These are phyloP conservation scores for Glaucomys volans DNA, from an alignment of 2,113 vertebrate species.

Conservation along the genomic window DNA sequence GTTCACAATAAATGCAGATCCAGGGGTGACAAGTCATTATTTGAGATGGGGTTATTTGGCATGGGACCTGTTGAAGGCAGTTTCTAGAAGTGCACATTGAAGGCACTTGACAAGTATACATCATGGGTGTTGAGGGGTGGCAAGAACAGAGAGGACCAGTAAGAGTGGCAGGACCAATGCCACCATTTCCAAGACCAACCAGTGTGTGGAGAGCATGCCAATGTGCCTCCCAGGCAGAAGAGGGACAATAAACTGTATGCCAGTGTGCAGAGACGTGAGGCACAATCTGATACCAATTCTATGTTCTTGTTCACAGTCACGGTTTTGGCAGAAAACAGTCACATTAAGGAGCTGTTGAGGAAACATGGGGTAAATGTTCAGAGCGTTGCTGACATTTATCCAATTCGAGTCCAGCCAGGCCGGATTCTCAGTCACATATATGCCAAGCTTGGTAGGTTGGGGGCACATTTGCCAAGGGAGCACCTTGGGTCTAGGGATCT, in stretches of 20 bases:
- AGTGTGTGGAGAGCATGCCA: neutral
- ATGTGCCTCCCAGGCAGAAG: neutral
- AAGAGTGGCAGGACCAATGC: neutral
- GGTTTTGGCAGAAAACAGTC: conserved; percentile 93
- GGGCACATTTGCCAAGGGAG: neutral
- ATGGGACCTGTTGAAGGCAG: neutral
- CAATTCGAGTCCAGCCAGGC: conserved; percentile 94
- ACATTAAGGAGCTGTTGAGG: conserved; percentile 92
- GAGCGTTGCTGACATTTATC: conserved; percentile 92
- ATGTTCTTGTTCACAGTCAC: conserved; percentile 89
- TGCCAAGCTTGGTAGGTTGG: conserved; percentile 93
- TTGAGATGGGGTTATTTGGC: neutral
- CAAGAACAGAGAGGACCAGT: neutral
- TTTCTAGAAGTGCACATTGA: conserved; percentile 31
- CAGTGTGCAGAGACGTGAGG: neutral
- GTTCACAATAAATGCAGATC: conserved; percentile 13
- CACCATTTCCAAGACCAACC: conserved; percentile 3
- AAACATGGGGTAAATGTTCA: conserved; percentile 91
- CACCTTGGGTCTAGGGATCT: neutral
- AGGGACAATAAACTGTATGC: too few relatives aligned
- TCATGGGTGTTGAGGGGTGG: neutral
- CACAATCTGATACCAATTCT: neutral
- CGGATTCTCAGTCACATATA: conserved; percentile 98
- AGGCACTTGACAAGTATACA: neutral
- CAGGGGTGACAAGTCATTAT: neutral